These are phyloP conservation scores for Girardinus metallicus DNA, from an alignment of 2,797 vertebrate species.

Conservation along the genomic window DNA sequence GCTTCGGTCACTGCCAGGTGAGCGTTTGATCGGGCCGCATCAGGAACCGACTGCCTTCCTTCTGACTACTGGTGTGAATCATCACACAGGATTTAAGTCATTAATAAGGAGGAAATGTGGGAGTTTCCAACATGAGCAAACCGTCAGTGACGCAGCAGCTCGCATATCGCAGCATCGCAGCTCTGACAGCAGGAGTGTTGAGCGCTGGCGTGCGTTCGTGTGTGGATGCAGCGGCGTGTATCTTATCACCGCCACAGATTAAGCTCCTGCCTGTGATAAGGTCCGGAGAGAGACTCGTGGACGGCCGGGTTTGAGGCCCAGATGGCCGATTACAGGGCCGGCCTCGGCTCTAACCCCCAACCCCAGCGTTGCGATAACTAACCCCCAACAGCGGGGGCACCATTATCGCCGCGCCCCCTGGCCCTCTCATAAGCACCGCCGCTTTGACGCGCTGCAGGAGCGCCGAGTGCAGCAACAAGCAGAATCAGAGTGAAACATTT, in stretches of 20 bases:
- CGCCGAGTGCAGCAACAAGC: conserved; percentile 7
- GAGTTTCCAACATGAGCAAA: conserved; percentile 26
- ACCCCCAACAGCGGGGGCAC: conserved; percentile 23
- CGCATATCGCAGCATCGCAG: conserved; percentile 15
- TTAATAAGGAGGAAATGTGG: conserved; percentile 20
- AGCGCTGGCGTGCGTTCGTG: conserved; percentile 8
- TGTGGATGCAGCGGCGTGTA: conserved; percentile 28
- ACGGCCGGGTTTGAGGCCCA: conserved; percentile 35
- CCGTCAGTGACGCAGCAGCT: conserved; percentile 12
- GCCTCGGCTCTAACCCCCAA: neutral
- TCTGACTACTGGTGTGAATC: conserved; percentile 8
- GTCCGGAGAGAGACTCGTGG: conserved; percentile 53
- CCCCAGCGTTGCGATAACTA: conserved; percentile 55
- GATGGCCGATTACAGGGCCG: conserved; percentile 64
- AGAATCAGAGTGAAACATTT: too few species aligned
- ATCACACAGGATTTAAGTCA: conserved; percentile 3
- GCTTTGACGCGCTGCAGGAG: conserved; percentile 14
- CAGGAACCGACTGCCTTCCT: neutral
- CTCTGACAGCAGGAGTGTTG: conserved; percentile 20
- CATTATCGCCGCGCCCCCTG: conserved; percentile 63
- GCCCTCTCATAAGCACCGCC: conserved; percentile 49
- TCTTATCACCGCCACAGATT: conserved; percentile 71
- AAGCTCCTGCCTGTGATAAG: conserved; percentile 67
- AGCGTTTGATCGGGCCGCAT: neutral
- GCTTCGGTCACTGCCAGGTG: conserved; percentile 12